A percentile compares a stretch with the other conserved stretches of the same genome.
These are phyloP conservation scores for Melierax canorus DNA, from an alignment of 2,113 vertebrate species.

Conservation along the genomic window DNA sequence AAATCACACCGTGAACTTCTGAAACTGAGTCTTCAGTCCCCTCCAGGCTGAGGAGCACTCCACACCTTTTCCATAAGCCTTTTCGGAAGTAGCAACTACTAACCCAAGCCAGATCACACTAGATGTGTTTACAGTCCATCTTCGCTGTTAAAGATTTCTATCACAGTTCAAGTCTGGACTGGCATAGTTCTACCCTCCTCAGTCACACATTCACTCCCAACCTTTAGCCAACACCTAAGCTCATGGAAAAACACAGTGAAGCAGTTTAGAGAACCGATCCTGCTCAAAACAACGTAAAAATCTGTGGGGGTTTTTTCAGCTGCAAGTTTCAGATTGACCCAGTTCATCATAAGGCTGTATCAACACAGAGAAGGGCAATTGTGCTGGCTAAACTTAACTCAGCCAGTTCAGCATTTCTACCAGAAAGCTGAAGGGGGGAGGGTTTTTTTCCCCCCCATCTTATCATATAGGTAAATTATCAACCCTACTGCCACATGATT, in stretches of 20 bases:
- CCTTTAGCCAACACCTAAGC: not conserved
- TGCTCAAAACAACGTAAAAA: not conserved
- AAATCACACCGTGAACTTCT: not conserved
- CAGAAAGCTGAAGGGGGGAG: not conserved
- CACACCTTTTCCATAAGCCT: not conserved
- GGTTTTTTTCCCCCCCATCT: no score
- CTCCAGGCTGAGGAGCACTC: not conserved
- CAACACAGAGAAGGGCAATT: not conserved
- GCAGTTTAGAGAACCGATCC: not conserved
- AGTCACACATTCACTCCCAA: not conserved
- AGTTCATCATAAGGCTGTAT: rapidly evolving
- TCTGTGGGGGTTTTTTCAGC: rapidly evolving
- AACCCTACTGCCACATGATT: no score
- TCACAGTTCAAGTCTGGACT: not conserved
- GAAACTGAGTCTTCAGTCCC: not conserved
- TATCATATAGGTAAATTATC: not conserved
- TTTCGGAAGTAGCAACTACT: not conserved
- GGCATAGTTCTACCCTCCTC: not conserved
- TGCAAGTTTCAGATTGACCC: not conserved
- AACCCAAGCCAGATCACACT: not conserved
- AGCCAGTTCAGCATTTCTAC: not conserved
- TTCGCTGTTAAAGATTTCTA: not conserved
- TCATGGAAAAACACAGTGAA: not conserved
- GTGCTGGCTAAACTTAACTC: not conserved
- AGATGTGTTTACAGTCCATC: not conserved